phyloP scores from a whole-genome alignment of 2,888 invertebrate genomes.

The Pristionchus japonicus region DNA sequence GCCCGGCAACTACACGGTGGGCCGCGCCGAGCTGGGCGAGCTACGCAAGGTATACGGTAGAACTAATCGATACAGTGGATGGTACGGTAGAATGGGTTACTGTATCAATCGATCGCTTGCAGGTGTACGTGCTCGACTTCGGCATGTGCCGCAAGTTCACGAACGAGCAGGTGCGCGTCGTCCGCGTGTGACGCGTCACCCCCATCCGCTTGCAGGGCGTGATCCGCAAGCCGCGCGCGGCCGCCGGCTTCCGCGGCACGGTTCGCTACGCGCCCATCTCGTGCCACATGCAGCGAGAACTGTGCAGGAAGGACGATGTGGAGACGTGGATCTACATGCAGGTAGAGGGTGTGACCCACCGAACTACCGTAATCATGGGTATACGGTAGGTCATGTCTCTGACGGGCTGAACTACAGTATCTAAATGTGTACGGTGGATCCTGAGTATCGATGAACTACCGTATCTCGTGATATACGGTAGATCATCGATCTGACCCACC shows the following conservation, averaged over 20 bases:
- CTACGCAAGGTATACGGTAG: slow-evolving; percentile 28
- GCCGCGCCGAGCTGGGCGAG: slow-evolving; percentile 37
- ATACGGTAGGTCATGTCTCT: background rate
- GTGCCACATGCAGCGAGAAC: slow-evolving; percentile 68
- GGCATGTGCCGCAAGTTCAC: slow-evolving; percentile 48
- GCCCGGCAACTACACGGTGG: slow-evolving; percentile 48
- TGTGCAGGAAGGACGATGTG: slow-evolving; percentile 68
- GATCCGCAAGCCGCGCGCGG: slow-evolving; percentile 68
- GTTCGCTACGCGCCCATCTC: slow-evolving; percentile 70
- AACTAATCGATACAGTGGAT: background rate
- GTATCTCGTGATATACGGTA: background rate
- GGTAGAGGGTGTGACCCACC: background rate
- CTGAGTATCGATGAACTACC: background rate
- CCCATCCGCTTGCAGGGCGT: slow-evolving; percentile 56
- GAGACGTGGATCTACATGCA: slow-evolving; percentile 66
- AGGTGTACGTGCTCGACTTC: slow-evolving; percentile 49
- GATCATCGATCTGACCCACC: background rate
- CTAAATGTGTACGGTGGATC: no score
- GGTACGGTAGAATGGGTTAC: background rate
- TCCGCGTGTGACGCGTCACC: background rate
- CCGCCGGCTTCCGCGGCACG: slow-evolving; percentile 71
- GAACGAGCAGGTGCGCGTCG: slow-evolving; percentile 33
- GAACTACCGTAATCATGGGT: background rate
- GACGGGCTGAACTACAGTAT: background rate
- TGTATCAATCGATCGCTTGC: background rate